Evolutionary conservation across 2,113 vertebrate genomes (phyloP), one percentile per base, ranked within the genome.

Genomic region (Tetrax tetrax): DNA sequence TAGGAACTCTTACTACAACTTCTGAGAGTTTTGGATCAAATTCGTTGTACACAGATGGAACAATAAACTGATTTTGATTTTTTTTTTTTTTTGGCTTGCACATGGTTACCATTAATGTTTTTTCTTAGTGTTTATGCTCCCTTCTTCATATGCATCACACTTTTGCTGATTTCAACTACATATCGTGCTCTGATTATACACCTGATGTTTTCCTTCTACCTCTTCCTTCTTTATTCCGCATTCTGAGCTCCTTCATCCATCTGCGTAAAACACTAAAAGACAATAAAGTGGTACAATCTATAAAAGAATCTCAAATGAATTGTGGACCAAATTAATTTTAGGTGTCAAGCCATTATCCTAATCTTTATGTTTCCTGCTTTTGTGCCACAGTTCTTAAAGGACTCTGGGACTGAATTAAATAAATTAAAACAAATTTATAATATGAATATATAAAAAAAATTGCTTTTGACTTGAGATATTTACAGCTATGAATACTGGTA

Each of bases 241-340:
- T 86, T 91, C 22, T 45, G 60, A 81, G 33, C 18, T 61, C 19
- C 70, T 81, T 91, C 60, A 79, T 56, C 43, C 23, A 3, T 37
- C 33, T 59, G 11, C n/a, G 21, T 61, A 59, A 72, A 90, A 72
- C 15, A 28, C 11, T 60, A 41, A 90, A 69, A 24, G 79, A 28
- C 65, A 86, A 63, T n/a, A 48, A 91, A 81, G 16, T 60, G 7
- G 20, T 81, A 37, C 2, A 5, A 37, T 59, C 20, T 38, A 13
- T 74, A 65, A 56, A 80, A 37, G 43, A 63, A 83, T 59, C 54
- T 79, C 48, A 87, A 60, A 57, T 56, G 7, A 78, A 35, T 38
- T n/a, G 14, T 68, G 37, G 19, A 71, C n/a, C 35, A 53, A 72
- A 64, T 81, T 43, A 63, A 84, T 78, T 96, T 87, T 80, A 89